A percentile compares a stretch with the other conserved stretches of the same genome.
phyloP scores from a whole-genome alignment of 2,797 vertebrate genomes.

The Antrozous pallidus region DNA sequence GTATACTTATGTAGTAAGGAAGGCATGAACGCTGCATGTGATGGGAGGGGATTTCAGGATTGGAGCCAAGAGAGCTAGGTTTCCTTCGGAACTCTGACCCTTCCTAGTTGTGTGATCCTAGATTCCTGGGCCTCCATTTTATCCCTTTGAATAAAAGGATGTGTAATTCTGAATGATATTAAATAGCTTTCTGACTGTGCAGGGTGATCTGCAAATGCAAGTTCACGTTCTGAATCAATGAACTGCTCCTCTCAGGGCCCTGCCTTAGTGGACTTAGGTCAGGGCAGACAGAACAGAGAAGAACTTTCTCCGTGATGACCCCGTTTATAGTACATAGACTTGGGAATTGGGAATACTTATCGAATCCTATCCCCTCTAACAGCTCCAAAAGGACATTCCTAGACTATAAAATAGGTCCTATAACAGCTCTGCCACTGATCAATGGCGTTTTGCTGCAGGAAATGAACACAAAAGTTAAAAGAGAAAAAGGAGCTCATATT shows the following conservation, averaged over 20 bases:
- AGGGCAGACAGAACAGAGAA: not conserved
- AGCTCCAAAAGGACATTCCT: not conserved
- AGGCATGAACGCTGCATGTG: not conserved
- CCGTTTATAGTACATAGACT: not conserved
- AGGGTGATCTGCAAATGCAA: not conserved
- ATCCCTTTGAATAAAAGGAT: not conserved
- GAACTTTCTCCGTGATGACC: not conserved
- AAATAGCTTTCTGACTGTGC: not conserved
- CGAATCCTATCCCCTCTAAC: not conserved
- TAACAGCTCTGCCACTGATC: not conserved
- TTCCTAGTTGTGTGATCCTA: not conserved
- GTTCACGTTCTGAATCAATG: not conserved
- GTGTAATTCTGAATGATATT: not conserved
- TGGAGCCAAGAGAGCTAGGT: not conserved
- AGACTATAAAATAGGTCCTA: not conserved
- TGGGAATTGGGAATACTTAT: slow-evolving; percentile 27
- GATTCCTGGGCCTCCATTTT: not conserved
- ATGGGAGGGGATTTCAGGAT: not conserved
- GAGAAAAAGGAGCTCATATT: not conserved
- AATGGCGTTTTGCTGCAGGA: not conserved
- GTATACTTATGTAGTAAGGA: not conserved
- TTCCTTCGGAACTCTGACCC: not conserved
- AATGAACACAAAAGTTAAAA: not conserved
- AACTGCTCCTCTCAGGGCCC: not conserved
- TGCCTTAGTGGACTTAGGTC: not conserved